These are phyloP conservation scores for Carabus problematicus DNA, from an alignment of 2,888 invertebrate genomes.

Conservation along the genomic window DNA sequence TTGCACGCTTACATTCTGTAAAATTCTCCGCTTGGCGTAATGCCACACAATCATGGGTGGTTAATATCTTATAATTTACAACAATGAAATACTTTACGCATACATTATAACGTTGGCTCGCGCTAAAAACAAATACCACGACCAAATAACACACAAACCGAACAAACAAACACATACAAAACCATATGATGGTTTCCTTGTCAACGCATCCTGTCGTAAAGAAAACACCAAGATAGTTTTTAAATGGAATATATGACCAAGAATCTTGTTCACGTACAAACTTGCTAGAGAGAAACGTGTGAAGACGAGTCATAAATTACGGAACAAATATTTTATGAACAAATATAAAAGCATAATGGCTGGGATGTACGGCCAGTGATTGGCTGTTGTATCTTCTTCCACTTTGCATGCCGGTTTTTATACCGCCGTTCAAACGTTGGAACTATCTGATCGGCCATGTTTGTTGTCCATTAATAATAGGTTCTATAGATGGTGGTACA, in stretches of 20 bases:
- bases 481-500: background rate
- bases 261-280: too few relatives aligned
- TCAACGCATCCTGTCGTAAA: background rate
- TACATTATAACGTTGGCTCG: conserved; percentile 9
- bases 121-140: conserved; percentile 4
- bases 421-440: too few relatives aligned
- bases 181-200: too few relatives aligned
- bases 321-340: too few relatives aligned
- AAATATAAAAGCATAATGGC: too few relatives aligned
- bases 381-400: too few relatives aligned
- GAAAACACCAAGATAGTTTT: background rate
- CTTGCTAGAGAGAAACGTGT: too few relatives aligned
- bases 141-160: background rate
- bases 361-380: too few relatives aligned
- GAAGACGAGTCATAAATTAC: too few relatives aligned
- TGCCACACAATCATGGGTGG: conserved; percentile 19
- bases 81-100: conserved; percentile 29
- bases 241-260: background rate
- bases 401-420: too few relatives aligned
- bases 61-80: conserved; percentile 37
- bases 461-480: conserved; percentile 4
- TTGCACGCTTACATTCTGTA: conserved; percentile 11
- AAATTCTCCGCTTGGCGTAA: conserved; percentile 25
- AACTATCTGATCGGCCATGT: background rate
- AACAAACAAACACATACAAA: background rate